Evolutionary conservation across 2,888 invertebrate genomes (phyloP), one percentile per base, ranked within the genome.

Genomic region (Drosophila hamatofila): DNA sequence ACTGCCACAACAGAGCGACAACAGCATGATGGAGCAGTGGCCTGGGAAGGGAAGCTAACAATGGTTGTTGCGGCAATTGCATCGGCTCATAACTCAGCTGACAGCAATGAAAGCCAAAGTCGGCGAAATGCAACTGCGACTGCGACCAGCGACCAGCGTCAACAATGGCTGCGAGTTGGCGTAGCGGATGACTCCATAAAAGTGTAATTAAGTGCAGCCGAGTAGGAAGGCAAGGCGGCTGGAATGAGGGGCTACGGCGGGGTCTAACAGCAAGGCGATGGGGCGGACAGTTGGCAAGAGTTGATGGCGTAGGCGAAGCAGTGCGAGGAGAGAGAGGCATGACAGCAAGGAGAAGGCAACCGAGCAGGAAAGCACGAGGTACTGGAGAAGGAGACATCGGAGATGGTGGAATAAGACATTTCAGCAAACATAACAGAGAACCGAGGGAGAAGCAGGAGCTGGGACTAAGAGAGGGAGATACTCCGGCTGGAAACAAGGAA

Each of bases 171-270:
- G 25, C 14, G 33, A 51, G 51, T 9, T 51, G 33, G 51, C 35
- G 52, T 37, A n/a, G 37, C 23, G 54, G 61, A 64, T 60, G 84
- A 76, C 73, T 80, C 80, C 73, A 87, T 84, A 78, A 87, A 87
- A 87, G 72, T 84, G 87, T 84, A 84, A 84, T 84, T 87, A 84
- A 87, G 80, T 61, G 64, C 68, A 70, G 46, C 49, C 49, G 67
- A 55, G 37, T 2, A 11, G 37, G 35, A 35, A n/a, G 23, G 23
- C 46, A 14, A 21, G 30, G 9, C 1, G 51, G 12, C 7, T 2
- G 51, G 14, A 11, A 1, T 14, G 51, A 4, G 35, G 33, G 9
- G 16, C 14, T n/a, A n/a, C n/a, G 12, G 33, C 21, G 7, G 49
- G 33, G 30, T 25, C 27, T 12, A 48, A 4, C 18, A 8, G 46